Evolutionary conservation across 2,113 vertebrate genomes (phyloP).

Genomic region (Ammodramus savannarum): DNA sequence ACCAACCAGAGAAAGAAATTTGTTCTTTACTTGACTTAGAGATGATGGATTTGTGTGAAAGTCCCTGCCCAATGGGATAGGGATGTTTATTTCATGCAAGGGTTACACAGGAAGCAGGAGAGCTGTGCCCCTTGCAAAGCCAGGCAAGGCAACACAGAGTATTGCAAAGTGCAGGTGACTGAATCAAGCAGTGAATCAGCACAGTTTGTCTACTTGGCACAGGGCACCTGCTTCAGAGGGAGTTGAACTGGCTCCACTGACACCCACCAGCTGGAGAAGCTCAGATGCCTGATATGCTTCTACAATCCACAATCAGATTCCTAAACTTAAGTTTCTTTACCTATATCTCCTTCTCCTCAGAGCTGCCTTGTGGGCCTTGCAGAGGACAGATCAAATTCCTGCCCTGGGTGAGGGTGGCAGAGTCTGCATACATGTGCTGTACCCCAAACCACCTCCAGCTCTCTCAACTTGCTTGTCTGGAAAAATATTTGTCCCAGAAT

Average conservation of each 20-base stretch:
- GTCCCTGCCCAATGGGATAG: neutral
- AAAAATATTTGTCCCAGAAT: neutral
- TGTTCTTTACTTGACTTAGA: neutral
- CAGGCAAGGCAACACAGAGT: neutral
- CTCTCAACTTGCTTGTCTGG: no score
- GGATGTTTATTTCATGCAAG: neutral
- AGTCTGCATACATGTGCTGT: rapidly evolving
- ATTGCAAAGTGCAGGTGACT: neutral
- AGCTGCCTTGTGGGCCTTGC: neutral
- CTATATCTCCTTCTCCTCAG: neutral
- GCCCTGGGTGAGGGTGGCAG: neutral
- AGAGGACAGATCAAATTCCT: neutral
- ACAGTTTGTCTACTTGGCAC: neutral
- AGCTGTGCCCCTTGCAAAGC: neutral
- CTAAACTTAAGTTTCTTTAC: neutral
- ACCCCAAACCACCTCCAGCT: neutral
- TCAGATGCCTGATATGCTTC: neutral
- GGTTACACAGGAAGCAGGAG: neutral
- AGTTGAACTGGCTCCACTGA: neutral
- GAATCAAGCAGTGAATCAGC: neutral
- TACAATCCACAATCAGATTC: neutral
- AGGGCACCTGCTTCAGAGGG: neutral
- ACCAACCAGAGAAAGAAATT: neutral
- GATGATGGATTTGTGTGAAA: neutral
- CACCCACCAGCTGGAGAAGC: neutral